These are phyloP conservation scores for Vollenhovia emeryi DNA, from an alignment of 1,140 invertebrate species.

Conservation along the genomic window DNA sequence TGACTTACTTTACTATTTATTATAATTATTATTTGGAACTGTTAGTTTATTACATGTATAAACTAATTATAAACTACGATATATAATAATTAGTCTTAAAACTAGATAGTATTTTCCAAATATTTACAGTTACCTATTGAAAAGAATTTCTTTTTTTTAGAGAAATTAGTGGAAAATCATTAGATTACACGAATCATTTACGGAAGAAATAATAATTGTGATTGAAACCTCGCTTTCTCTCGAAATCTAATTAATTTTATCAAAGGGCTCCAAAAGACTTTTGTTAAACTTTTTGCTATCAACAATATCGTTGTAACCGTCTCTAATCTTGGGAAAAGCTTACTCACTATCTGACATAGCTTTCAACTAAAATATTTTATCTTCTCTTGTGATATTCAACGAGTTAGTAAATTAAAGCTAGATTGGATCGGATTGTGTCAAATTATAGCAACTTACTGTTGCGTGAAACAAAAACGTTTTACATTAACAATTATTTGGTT, in stretches of 20 bases:
- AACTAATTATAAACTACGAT: no score
- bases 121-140: neutral
- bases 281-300: neutral
- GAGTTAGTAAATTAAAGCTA: conserved; percentile 18
- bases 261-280: neutral
- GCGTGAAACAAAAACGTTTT: neutral
- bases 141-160: neutral
- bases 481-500: neutral
- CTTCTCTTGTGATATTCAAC: neutral
- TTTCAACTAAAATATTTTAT: conserved; percentile 22
- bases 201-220: neutral
- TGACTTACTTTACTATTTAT: no score
- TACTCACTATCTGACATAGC: neutral
- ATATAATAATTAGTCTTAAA: neutral
- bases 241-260: neutral
- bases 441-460: neutral
- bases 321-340: conserved; percentile 22
- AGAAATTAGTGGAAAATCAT: neutral
- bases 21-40: neutral
- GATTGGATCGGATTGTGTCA: neutral
- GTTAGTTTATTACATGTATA: neutral
- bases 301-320: neutral
- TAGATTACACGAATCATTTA: neutral
- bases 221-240: neutral
- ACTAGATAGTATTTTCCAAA: neutral